A percentile compares a stretch with the other conserved stretches of the same genome.
Evolutionary conservation across 2,113 vertebrate species (phyloP).

Genomic region (Notothenia rossii): DNA sequence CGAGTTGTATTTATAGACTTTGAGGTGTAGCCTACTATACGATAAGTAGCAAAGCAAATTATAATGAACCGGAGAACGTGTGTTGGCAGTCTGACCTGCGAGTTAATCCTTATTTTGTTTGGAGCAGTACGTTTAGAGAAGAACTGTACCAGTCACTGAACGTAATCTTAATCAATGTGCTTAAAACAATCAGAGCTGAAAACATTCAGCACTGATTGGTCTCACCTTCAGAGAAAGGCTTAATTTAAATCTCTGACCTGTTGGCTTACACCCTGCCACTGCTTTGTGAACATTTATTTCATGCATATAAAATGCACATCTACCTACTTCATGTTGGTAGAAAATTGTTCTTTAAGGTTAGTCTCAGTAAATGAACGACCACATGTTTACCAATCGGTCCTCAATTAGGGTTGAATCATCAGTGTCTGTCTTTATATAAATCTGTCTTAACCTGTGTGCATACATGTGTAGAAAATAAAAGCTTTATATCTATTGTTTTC

Average conservation of each 20-base stretch:
- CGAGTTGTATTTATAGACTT: background rate
- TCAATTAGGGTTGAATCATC: background rate
- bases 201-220: conserved; percentile 39
- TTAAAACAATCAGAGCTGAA: conserved; percentile 35
- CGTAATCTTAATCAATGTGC: conserved; percentile 48
- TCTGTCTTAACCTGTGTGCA: background rate
- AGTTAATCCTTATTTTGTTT: conserved; percentile 66
- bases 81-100: conserved; percentile 35
- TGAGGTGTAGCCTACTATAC: background rate
- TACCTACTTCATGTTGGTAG: background rate
- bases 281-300: background rate
- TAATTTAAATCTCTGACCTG: conserved; percentile 31
- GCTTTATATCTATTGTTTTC: background rate
- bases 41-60: background rate
- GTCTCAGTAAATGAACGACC: background rate
- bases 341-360: background rate
- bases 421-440: background rate
- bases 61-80: conserved; percentile 29
- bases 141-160: conserved; percentile 58
- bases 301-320: background rate
- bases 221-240: conserved; percentile 26
- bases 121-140: conserved; percentile 40
- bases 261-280: conserved; percentile 7
- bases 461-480: background rate
- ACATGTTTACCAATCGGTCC: background rate